These are phyloP conservation scores for Drosophila pseudotalamancana DNA, from an alignment of 2,888 invertebrate genomes.

Conservation along the genomic window DNA sequence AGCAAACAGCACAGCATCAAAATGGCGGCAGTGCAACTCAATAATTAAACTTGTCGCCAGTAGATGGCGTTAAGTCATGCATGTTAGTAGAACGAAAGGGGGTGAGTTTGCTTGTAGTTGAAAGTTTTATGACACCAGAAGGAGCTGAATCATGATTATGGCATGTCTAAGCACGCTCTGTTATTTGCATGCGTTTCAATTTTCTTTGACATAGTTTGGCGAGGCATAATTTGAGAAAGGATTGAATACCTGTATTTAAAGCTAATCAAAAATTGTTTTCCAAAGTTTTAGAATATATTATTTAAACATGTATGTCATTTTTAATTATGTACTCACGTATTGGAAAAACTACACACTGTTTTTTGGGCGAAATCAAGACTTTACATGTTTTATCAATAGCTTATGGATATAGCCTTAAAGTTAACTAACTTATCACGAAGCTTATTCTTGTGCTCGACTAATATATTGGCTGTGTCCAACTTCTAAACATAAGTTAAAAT, in stretches of 20 bases:
- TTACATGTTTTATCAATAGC: too few species aligned
- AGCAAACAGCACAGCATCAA: constrained; percentile 54
- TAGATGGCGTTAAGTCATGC: constrained; percentile 32
- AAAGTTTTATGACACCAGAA: constrained; percentile 21
- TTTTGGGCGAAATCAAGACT: too few species aligned
- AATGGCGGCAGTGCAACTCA: constrained; percentile 46
- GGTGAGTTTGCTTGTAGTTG: neutral
- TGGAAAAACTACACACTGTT: too few species aligned
- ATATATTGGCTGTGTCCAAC: too few species aligned
- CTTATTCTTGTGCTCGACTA: too few species aligned
- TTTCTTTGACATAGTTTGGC: constrained; percentile 7
- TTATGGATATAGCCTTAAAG: too few species aligned
- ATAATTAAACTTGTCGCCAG: constrained; percentile 67
- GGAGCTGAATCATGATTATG: constrained; percentile 21
- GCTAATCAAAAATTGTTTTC: neutral
- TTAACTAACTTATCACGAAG: too few species aligned
- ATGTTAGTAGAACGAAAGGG: neutral
- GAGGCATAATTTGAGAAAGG: neutral
- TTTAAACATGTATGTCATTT: too few species aligned
- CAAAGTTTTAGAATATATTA: neutral
- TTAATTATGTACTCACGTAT: too few species aligned
- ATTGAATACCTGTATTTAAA: neutral
- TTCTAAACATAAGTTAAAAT: too few species aligned
- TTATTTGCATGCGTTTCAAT: constrained; percentile 13
- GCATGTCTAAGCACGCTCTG: constrained; percentile 4